Conservation (phyloP, 1,140 invertebrate genomes). For the Colletes gigas region DNA sequence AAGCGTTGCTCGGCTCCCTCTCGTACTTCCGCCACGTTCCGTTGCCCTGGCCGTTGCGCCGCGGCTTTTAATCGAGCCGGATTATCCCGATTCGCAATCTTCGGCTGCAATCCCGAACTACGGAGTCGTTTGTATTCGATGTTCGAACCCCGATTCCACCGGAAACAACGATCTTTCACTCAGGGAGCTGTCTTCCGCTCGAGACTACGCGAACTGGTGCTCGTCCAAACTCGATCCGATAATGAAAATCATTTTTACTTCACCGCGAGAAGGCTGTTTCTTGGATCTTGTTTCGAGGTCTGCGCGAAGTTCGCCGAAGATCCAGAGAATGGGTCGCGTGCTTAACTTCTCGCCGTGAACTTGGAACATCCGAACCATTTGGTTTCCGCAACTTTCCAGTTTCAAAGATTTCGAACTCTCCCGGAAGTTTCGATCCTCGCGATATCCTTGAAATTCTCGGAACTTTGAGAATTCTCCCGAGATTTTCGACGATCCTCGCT, state of each 20-base stretch:
- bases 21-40: constrained; percentile 52
- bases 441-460: constrained; percentile 24
- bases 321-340: neutral
- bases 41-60: constrained; percentile 32
- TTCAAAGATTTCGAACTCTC: constrained; percentile 27
- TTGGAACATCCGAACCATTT: constrained; percentile 19
- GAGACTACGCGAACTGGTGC: too few relatives aligned
- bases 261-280: too few relatives aligned
- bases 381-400: neutral
- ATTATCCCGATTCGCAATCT: constrained; percentile 57
- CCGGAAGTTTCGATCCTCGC: neutral
- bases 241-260: too few relatives aligned
- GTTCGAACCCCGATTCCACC: neutral
- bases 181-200: neutral
- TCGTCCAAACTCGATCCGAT: too few relatives aligned
- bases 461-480: neutral
- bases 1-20: constrained; percentile 30
- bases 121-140: constrained; percentile 21
- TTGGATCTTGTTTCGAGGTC: neutral
- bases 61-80: constrained; percentile 62
- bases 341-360: constrained; percentile 18
- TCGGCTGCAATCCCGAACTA: constrained; percentile 28
- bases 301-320: neutral
- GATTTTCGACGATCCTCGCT: neutral
- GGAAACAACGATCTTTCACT: neutral